Evolutionary conservation across 2,113 vertebrate species (phyloP).

Genomic region (Lagopus leucura): DNA sequence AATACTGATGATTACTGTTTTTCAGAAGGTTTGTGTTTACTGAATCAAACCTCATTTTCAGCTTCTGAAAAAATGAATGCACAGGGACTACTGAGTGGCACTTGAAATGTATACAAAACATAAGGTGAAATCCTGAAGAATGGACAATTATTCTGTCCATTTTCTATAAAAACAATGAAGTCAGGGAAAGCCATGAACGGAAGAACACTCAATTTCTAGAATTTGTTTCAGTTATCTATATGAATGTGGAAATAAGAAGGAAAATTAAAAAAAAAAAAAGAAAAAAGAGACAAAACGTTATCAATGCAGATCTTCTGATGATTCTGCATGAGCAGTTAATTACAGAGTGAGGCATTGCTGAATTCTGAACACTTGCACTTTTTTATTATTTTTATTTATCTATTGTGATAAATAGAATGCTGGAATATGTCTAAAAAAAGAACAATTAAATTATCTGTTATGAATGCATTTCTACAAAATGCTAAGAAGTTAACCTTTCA

Average conservation of each 20-base stretch:
- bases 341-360: background rate
- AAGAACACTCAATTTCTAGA: background rate
- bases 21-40: background rate
- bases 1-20: background rate
- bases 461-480: background rate
- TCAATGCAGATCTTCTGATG: background rate
- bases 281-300: background rate
- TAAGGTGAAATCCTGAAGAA: background rate
- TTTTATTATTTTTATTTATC: background rate
- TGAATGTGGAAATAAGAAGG: background rate
- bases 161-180: background rate
- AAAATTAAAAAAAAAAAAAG: background rate
- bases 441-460: background rate
- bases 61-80: background rate
- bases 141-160: background rate
- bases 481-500: background rate
- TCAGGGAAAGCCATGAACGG: background rate
- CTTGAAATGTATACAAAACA: background rate
- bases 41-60: background rate
- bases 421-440: background rate
- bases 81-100: background rate
- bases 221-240: background rate
- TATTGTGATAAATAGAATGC: background rate
- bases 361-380: background rate
- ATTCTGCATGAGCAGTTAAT: background rate